Conservation (phyloP, 2,113 vertebrate genomes). For the human region GRCh38 chrY:18638501-18639000, state of each 20-base stretch:
- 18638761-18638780: no score
- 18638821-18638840: not conserved
- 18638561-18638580: no score
- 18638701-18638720: not conserved
- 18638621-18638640: no score
- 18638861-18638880: not conserved
- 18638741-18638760: not conserved
- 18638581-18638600: no score
- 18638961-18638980: not conserved
- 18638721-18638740: not conserved
- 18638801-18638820: conserved; percentile 7
- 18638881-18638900: not conserved
- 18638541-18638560: no score
- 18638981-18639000: not conserved
- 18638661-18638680: not conserved
- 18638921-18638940: not conserved
- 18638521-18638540: no score
- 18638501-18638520: no score
- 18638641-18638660: not conserved
- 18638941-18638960: not conserved
- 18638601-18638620: no score
- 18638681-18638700: not conserved
- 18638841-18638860: not conserved
- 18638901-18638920: not conserved
- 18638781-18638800: not conserved